Evolutionary conservation across 2,797 vertebrate genomes (phyloP), one percentile per base, ranked within the genome.

Genomic region (Lepilemur ruficaudatus): DNA sequence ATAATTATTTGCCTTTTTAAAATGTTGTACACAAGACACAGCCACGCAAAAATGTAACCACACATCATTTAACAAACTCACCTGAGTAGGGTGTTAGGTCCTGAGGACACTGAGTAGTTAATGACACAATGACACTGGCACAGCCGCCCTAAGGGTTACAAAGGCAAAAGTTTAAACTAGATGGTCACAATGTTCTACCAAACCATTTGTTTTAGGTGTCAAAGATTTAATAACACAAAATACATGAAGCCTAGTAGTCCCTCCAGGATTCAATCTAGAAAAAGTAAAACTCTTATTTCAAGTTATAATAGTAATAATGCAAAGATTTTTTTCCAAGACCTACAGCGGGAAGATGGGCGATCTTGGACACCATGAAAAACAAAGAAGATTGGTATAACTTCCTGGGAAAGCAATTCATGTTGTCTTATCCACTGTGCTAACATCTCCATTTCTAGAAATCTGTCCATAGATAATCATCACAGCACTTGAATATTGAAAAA

Each of bases 61-160:
- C 0, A 69, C 28, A 46, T 48, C 2, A 86, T 50, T 2, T 46
- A 83, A 81, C 88, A 96, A 95, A 67, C 97, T 95, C 98, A 99
- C 99, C 99, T 97, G 99, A 99, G 98, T 99, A 99, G 59, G 99
- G 99, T 38, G 99, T 99, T 93, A 99, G 98, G 97, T 99, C 99
- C 98, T 99, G 99, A 92, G 99, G 99, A 98, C 99, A 99, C 97
- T 99, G 99, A 72, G 99, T 99, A 2, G 99, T 99, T 97, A 99
- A 98, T 1, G 99, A 99, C 52, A 99, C 99, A 48, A 99, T 99
- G 38, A 99, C 99, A 97, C 99, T 99, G 61, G 99, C 99, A 98
- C 99, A 99, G 98, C 99, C 99, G 57, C 99, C 99, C 99, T 99
- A 90, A 32, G 95, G 80, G 93, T 97, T 85, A 86, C 80, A 93